Conservation (phyloP, 2,113 vertebrate species). For the Pandion haliaetus region DNA sequence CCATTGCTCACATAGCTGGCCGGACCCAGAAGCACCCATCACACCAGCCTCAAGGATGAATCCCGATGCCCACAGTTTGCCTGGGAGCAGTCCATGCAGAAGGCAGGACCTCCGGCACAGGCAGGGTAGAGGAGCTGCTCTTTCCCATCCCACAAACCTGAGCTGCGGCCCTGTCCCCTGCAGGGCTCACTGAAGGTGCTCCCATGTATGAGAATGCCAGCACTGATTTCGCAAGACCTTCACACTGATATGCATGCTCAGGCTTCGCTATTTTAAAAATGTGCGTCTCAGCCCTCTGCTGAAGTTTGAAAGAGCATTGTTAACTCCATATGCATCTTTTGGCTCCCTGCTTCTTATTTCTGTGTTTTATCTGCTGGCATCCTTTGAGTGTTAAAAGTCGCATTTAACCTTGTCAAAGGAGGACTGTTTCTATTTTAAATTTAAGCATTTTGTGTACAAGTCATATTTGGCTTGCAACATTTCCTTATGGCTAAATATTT, state of each 20-base stretch:
- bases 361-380: slow-evolving; percentile 33
- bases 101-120: neutral
- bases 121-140: neutral
- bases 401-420: slow-evolving; percentile 44
- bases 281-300: neutral
- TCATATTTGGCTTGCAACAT: neutral
- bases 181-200: neutral
- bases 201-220: neutral
- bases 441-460: neutral
- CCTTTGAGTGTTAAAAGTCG: neutral
- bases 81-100: neutral
- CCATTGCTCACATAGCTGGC: fast-evolving
- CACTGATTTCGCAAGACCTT: neutral
- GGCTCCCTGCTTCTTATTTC: slow-evolving; percentile 4
- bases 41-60: neutral
- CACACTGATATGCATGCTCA: neutral
- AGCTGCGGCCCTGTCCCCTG: neutral
- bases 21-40: neutral
- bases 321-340: slow-evolving; percentile 29
- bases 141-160: neutral
- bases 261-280: neutral
- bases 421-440: neutral
- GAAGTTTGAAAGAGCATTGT: neutral
- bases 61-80: neutral
- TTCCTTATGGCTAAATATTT: slow-evolving; percentile 39